These are phyloP conservation scores for Sebastes iracundus DNA, from an alignment of 2,797 vertebrate species.

Conservation along the genomic window DNA sequence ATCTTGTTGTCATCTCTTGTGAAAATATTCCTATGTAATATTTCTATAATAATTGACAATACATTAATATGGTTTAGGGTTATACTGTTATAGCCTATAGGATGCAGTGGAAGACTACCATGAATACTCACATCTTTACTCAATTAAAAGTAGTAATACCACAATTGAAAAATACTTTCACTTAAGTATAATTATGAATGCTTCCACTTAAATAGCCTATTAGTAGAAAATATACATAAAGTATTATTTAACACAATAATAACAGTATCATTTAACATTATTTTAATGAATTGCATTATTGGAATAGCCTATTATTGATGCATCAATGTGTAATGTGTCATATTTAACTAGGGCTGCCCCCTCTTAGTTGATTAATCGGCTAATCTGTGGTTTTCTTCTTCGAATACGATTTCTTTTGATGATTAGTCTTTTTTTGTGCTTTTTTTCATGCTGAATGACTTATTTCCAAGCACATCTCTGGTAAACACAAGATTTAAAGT, in stretches of 20 bases:
- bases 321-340: neutral
- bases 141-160: neutral
- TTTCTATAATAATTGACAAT: neutral
- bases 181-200: neutral
- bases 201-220: neutral
- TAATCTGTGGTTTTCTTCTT: no score
- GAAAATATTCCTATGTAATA: neutral
- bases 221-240: neutral
- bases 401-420: no score
- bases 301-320: neutral
- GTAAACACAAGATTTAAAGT: no score
- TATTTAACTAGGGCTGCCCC: no score
- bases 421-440: no score
- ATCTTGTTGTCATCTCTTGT: neutral
- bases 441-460: no score
- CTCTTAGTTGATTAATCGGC: no score
- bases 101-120: neutral
- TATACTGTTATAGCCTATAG: neutral
- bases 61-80: neutral
- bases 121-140: neutral
- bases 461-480: no score
- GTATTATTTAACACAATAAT: neutral
- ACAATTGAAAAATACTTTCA: neutral
- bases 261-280: neutral
- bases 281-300: neutral